phyloP scores from a whole-genome alignment of 2,888 invertebrate species.

The Pyrochroa serraticornis region DNA sequence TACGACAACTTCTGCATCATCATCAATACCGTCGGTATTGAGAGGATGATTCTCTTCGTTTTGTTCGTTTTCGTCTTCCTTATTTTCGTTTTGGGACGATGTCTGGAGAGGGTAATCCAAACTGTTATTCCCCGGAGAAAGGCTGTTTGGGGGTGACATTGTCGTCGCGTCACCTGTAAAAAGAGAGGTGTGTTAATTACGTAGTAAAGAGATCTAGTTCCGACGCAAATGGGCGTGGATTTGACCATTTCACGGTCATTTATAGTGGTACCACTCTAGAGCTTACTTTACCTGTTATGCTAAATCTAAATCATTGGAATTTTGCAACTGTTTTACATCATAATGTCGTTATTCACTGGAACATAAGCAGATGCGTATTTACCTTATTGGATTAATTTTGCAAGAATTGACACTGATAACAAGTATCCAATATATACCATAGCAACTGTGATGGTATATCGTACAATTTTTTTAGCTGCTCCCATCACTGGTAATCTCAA shows the following conservation, averaged over 20 bases:
- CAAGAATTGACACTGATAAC: too few species aligned
- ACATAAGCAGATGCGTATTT: conserved; percentile 7
- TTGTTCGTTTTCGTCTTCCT: conserved; percentile 15
- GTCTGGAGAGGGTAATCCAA: conserved; percentile 41
- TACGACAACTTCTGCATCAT: conserved; percentile 61
- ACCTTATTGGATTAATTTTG: neutral
- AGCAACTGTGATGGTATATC: too few species aligned
- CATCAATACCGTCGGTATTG: conserved; percentile 28
- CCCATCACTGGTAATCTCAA: too few species aligned
- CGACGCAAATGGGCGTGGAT: conserved; percentile 12
- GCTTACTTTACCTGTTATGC: conserved; percentile 25
- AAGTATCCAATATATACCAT: too few species aligned
- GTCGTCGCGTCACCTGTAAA: conserved; percentile 12
- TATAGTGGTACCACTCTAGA: conserved; percentile 5
- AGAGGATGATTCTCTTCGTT: conserved; percentile 16
- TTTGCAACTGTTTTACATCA: conserved; percentile 19
- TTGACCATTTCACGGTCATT: conserved; percentile 19
- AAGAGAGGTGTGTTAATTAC: conserved; percentile 18
- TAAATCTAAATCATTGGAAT: conserved; percentile 7
- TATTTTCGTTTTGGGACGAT: conserved; percentile 28
- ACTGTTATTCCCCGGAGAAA: conserved; percentile 39
- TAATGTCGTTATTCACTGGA: conserved; percentile 4
- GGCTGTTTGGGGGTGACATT: conserved; percentile 47
- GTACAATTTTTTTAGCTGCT: too few species aligned
- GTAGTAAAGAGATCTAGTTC: conserved; percentile 8